These are phyloP conservation scores for Xiphorhynchus erythropygius DNA, from an alignment of 2,797 vertebrate genomes.

Conservation along the genomic window DNA sequence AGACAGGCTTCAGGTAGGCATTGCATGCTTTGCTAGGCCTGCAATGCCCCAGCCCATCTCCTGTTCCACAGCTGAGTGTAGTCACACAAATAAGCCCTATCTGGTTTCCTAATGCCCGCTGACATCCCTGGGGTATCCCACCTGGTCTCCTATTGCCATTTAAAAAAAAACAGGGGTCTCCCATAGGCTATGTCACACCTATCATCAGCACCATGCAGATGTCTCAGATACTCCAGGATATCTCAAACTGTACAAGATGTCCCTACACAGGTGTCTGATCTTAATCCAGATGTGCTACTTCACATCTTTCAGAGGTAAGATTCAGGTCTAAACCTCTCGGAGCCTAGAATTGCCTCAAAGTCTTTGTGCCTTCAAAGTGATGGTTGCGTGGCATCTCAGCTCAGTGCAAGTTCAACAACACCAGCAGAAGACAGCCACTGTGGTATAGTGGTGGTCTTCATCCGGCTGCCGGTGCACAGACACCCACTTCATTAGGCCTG, in stretches of 20 bases:
- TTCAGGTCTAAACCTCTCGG: neutral
- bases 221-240: neutral
- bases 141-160: neutral
- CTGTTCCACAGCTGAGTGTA: neutral
- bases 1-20: neutral
- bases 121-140: neutral
- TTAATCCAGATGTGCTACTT: neutral
- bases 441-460: neutral
- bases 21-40: neutral
- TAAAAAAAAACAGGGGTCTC: neutral
- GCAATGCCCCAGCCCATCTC: neutral
- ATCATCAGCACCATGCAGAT: neutral
- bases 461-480: neutral
- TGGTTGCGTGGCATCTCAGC: neutral
- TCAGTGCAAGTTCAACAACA: neutral
- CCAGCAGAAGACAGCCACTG: neutral
- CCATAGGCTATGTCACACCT: neutral
- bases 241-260: neutral
- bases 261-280: neutral
- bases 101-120: neutral
- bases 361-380: neutral
- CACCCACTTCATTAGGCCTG: fast-evolving
- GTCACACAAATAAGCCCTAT: neutral
- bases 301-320: neutral
- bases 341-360: neutral